Evolutionary conservation across 2,888 invertebrate genomes (phyloP), one percentile per base, ranked within the genome.

Genomic region (Sclerodermus sp.): DNA sequence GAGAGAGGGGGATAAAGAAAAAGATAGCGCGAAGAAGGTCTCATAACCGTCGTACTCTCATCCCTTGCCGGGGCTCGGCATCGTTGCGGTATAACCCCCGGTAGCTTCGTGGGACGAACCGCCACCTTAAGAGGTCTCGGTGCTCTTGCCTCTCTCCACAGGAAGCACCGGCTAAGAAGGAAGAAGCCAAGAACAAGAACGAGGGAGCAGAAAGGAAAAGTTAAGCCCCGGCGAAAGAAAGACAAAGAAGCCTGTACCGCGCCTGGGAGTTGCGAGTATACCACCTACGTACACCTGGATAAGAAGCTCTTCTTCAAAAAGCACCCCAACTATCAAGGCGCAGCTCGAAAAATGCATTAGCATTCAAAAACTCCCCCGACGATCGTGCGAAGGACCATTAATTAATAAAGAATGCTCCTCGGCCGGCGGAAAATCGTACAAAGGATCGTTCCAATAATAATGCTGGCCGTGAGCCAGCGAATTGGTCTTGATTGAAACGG

Each of bases 101-200:
- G 30, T 12, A 23, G 42, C 30, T 42, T 23, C 42, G 29, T 42
- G 30, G 14, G 16, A 32, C 8, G 23, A 17, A 39, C 14, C 38
- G 34, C 16, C 38, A 32, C 37, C 40, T 39, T 62, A 62, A 62
- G 57, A 61, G 59, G 51, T 58, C 58, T 57, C 32, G 49, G 50
- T 55, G 63, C 64, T 43, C 40, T 53, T 29, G 23, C 23, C 23
- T 23, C 23, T 23, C 8, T 23, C 23, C 8, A 8, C 8, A 8
- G 23, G 8, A 42, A 47, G 47, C 43, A 42, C 16, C 42, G 34
- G 16, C 38, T 32, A 31, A 45, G 49, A 34, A 45, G 47, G 46
- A 54, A 45, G 45, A 44, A 42, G 41, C 32, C 38, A 32, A 44
- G 23, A 37, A 14, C 41, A 36, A 23, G 34, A 2, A 17, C 10